Conservation (phyloP, 2,888 invertebrate genomes). For the Nymphalis c-album region DNA sequence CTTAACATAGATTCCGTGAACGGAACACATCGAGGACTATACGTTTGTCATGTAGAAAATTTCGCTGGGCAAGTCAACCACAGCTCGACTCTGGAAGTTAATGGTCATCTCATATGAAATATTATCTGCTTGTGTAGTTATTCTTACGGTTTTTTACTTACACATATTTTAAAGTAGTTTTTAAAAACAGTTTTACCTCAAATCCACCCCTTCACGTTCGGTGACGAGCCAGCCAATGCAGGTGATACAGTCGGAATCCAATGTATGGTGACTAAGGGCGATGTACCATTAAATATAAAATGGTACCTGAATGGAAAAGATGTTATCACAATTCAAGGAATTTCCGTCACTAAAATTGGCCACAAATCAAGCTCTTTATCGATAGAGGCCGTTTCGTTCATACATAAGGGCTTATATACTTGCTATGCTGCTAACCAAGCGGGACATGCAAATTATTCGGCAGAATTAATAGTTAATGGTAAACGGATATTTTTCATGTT, state of each 20-base stretch:
- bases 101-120: constrained; percentile 77
- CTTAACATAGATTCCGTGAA: constrained; percentile 86
- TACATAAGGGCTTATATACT: constrained; percentile 88
- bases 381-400: constrained; percentile 87
- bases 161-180: constrained; percentile 42
- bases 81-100: constrained; percentile 86
- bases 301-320: constrained; percentile 87
- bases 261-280: constrained; percentile 90
- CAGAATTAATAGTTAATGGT: constrained; percentile 88
- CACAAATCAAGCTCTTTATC: constrained; percentile 85
- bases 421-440: constrained; percentile 86
- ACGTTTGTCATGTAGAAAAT: constrained; percentile 87
- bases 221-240: constrained; percentile 88
- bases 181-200: constrained; percentile 84
- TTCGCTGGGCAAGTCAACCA: constrained; percentile 85
- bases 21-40: constrained; percentile 87
- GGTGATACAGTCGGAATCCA: constrained; percentile 88
- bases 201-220: constrained; percentile 89
- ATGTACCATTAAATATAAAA: constrained; percentile 87
- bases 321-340: constrained; percentile 77
- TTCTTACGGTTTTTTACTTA: constrained; percentile 40
- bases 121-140: constrained; percentile 17
- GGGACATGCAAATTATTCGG: constrained; percentile 84
- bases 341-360: constrained; percentile 82
- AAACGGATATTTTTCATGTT: constrained; percentile 46